Evolutionary conservation across 1,140 invertebrate species (phyloP).

Genomic region (Acyrthosiphon pisum): DNA sequence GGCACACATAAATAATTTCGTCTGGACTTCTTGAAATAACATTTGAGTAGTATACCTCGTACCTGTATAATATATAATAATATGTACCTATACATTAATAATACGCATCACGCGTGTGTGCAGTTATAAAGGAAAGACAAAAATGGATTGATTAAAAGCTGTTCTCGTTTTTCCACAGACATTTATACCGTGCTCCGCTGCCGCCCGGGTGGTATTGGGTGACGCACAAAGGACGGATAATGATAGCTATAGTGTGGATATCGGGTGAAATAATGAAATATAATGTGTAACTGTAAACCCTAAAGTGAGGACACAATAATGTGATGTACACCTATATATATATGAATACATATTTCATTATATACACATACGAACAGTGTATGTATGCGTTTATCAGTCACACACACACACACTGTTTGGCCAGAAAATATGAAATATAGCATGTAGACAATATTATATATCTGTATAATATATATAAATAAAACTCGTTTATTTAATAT

Average conservation of each 20-base stretch:
- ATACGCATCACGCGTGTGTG: conserved; percentile 58
- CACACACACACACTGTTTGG: background rate
- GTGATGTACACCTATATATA: background rate
- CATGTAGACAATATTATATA: background rate
- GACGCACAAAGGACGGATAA: conserved; percentile 33
- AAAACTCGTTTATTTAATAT: background rate
- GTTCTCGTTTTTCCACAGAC: conserved; percentile 48
- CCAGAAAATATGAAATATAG: background rate
- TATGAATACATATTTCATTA: background rate
- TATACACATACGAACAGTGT: background rate
- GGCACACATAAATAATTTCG: background rate
- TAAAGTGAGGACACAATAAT: conserved; percentile 43
- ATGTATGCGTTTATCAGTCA: background rate
- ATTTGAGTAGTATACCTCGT: background rate
- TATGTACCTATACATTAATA: background rate
- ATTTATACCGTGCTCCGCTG: background rate
- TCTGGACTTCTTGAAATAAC: background rate
- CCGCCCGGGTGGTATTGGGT: conserved; percentile 39
- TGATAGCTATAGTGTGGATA: conserved; percentile 47
- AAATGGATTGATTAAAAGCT: conserved; percentile 55
- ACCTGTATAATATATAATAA: background rate
- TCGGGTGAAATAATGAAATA: conserved; percentile 57
- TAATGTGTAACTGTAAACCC: conserved; percentile 55
- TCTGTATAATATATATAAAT: background rate
- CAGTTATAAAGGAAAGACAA: background rate